Conservation (phyloP, 2,113 vertebrate genomes). For the Cebus imitator region DNA sequence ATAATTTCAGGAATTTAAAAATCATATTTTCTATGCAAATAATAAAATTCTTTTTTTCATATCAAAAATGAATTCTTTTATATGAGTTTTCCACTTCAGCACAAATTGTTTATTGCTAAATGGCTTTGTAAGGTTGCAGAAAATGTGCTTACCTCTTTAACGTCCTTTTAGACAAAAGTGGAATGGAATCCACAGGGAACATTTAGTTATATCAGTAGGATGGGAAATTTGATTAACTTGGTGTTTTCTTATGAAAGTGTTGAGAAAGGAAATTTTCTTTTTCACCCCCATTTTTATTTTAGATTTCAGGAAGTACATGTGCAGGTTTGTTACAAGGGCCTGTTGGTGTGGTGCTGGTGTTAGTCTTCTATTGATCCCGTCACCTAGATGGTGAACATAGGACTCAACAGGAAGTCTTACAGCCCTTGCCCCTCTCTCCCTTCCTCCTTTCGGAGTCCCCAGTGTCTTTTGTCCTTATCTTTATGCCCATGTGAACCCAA, state of each 20-base stretch:
- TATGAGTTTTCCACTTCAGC: background rate
- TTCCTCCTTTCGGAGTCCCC: too few species aligned
- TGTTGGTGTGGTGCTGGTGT: too few species aligned
- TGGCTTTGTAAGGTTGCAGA: background rate
- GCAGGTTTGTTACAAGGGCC: too few species aligned
- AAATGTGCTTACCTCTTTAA: background rate
- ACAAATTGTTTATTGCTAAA: background rate
- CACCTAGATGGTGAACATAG: too few species aligned
- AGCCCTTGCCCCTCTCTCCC: too few species aligned
- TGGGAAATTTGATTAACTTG: background rate
- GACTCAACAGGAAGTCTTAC: too few species aligned
- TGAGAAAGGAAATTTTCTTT: background rate
- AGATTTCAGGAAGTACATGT: too few species aligned
- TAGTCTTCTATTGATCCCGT: too few species aligned
- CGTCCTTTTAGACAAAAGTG: conserved; percentile 17
- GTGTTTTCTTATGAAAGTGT: background rate
- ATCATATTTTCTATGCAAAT: background rate
- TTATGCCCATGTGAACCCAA: too few species aligned
- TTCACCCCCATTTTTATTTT: too few species aligned
- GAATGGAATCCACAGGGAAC: background rate
- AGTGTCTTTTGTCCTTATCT: too few species aligned
- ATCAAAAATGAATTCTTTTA: background rate
- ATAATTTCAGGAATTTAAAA: conserved; percentile 8
- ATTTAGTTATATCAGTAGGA: background rate
- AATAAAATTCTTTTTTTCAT: background rate